Conservation (phyloP, 1,140 invertebrate species). For the Brachionus asplanchnoidis region DNA sequence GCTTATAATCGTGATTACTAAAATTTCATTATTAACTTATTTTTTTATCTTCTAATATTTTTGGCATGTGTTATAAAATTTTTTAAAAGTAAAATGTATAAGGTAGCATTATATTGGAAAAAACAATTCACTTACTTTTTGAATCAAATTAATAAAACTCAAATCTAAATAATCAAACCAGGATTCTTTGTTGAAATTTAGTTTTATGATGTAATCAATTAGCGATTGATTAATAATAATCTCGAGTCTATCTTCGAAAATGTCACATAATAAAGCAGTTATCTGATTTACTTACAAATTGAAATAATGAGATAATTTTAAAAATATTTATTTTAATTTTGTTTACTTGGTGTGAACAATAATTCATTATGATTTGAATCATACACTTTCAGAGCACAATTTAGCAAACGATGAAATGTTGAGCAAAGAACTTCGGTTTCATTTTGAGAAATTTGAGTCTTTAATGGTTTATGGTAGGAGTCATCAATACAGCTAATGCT, state of each 20-base stretch:
- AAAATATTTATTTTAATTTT: neutral
- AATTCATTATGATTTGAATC: constrained; percentile 4
- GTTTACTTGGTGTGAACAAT: constrained; percentile 4
- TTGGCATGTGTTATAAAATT: neutral
- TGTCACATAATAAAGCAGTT: neutral
- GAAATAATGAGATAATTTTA: neutral
- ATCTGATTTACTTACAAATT: neutral
- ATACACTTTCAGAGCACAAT: neutral
- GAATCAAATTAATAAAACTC: neutral
- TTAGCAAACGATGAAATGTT: neutral
- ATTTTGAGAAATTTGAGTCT: neutral
- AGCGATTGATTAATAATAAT: neutral
- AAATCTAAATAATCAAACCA: neutral
- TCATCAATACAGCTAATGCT: constrained; percentile 14
- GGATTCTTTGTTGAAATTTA: neutral
- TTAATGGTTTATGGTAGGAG: neutral
- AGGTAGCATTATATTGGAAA: neutral
- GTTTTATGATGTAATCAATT: constrained; percentile 6
- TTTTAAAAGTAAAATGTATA: neutral
- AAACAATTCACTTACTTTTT: neutral
- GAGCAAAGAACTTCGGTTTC: neutral
- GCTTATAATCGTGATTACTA: too few relatives aligned
- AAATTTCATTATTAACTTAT: too few relatives aligned
- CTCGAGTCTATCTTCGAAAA: neutral
- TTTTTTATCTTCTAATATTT: too few relatives aligned